Evolutionary conservation across 2,797 vertebrate genomes (phyloP), one percentile per base, ranked within the genome.

Genomic region (Squalus acanthias): DNA sequence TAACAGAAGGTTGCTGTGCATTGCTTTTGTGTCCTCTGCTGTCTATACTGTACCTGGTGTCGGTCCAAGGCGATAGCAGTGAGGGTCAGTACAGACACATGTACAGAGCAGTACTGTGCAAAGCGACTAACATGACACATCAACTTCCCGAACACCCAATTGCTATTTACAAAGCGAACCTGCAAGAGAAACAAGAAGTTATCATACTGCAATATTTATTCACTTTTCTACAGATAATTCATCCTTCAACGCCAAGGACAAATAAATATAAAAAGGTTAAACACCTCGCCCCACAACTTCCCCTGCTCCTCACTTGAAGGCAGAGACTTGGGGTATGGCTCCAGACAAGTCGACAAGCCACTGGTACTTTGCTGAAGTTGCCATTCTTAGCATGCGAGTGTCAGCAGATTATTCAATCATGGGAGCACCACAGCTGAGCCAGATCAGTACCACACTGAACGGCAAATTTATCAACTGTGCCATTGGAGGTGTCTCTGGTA

Each of bases 121-220:
- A 98, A 98, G 0, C 98, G 97, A 96, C 98, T 98, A 26, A 98
- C 39, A 26, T 98, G 98, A 22, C 98, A 98, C 98, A 98, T 98
- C 79, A 97, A 96, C 97, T 98, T 98, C 0, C 98, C 98, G 96
- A 98, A 98, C 29, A 98, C 96, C 98, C 98, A 98, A 7, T 98
- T 98, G 79, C 98, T 98, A 97, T 98, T 98, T 33, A 98, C 98
- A 96, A 98, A 98, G 67, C 98, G 97, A 89, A 98, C 98, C 98
- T 98, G 96, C 7, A 96, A 87, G 70, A 46, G 74, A 96, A 72
- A 85, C 1, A 96, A 29, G 79, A 33, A 63, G 3, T 17, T 8
- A 69, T 69, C 65, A 69, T 33, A 39, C 63, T 69, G 20, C 7
- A 39, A 46, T 69, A 39, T 93, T 24, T 46, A 69, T 93, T 69